Evolutionary conservation across 2,797 vertebrate species (phyloP), one percentile per base, ranked within the genome.

Genomic region (Perodicticus potto): DNA sequence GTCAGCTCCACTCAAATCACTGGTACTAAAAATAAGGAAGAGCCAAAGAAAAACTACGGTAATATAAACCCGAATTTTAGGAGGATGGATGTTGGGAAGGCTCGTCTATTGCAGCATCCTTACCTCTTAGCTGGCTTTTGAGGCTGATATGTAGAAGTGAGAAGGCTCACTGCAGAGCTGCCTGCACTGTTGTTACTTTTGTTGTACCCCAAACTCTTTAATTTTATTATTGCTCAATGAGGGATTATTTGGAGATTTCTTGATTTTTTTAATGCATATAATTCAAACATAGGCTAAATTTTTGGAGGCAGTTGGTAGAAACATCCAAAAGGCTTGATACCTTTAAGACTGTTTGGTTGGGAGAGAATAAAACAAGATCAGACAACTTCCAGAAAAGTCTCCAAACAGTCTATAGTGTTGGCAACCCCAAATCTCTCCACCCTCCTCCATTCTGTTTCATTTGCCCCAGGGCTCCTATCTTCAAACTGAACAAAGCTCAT

Each of bases 301-400:
- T 90, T 78, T 65, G 23, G 70, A 83, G 20, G 25, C 43, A 85
- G 5, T 55, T 67, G 23, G 22, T 67, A 86, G n/a, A 89, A 76
- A 91, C 55, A 12, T 57, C 43, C 19, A 78, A 13, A 61, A 63
- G 63, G 17, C 57, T 74, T 78, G 22, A 69, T 55, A 32, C n/a
- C 63, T 83, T 83, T 72, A 17, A 53, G 55, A 65, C 19, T 86
- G 3, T 90, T 81, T 93, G 32, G 8, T 57, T 80, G 9, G 20
- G 34, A 85, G 61, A 91, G 19, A 70, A n/a, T 76, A 17, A 86
- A 95, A 88, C 59, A 89, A 82, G 29, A 13, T 86, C 53, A 89
- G 43, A 74, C 55, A 37, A 86, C 53, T 83, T 84, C 43, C 65
- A 86, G 37, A 89, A 70, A 93, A 57, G 3, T 73, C 57, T 91